A percentile compares a stretch with the other conserved stretches of the same genome.
Conservation (phyloP, 2,113 vertebrate species). For the Zapornia atra region DNA sequence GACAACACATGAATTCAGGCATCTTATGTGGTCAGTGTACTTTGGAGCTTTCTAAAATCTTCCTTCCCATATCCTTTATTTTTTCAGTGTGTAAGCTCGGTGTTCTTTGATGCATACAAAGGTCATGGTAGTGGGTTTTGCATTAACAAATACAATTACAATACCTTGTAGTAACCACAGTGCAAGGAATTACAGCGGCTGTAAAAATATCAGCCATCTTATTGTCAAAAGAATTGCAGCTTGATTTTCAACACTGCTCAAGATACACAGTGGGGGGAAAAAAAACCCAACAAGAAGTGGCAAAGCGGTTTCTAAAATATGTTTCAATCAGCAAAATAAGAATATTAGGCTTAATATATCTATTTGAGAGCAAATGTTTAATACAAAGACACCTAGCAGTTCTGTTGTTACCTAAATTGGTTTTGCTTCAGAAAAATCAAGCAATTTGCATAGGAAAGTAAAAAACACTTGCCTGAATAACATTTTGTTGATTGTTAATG, state of each 20-base stretch:
- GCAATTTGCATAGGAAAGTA: not conserved
- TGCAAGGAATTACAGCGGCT: not conserved
- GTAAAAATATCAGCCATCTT: not conserved
- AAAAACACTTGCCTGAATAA: not conserved
- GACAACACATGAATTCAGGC: not conserved
- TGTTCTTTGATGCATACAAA: not conserved
- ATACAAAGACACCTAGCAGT: not conserved
- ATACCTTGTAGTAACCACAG: not conserved
- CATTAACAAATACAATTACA: too few relatives aligned
- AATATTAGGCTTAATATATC: not conserved
- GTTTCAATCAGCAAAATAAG: not conserved
- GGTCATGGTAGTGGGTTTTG: not conserved
- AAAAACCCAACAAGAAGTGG: not conserved
- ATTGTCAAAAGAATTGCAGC: not conserved
- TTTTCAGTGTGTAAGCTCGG: not conserved
- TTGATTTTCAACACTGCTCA: not conserved
- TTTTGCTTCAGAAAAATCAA: not conserved
- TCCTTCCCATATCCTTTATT: rapidly evolving
- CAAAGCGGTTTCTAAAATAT: not conserved
- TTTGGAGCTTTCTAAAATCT: not conserved
- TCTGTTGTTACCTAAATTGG: not conserved
- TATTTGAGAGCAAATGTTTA: not conserved
- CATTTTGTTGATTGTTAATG: not conserved
- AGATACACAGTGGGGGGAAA: not conserved
- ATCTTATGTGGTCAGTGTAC: not conserved